Conservation (phyloP, 2,113 vertebrate genomes). For the Phodopus roborovskii region DNA sequence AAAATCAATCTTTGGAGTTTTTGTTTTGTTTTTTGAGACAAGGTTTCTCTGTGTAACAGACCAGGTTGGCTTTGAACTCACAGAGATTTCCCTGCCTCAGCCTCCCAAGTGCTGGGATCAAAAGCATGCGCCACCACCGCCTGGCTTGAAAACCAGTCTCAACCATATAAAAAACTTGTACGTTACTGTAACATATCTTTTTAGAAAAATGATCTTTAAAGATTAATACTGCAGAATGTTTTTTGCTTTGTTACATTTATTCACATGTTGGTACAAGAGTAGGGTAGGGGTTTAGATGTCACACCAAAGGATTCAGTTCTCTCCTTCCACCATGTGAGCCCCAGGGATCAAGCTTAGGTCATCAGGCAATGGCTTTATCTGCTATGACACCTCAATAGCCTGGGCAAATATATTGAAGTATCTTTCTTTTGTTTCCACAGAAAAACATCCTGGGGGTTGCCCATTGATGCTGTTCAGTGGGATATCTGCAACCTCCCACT, state of each 20-base stretch:
- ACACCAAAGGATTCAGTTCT: background rate
- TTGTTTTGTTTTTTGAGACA: no score
- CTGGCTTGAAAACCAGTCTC: background rate
- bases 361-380: background rate
- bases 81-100: no score
- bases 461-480: conserved; percentile 94
- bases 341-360: background rate
- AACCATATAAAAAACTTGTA: background rate
- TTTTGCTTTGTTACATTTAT: background rate
- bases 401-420: background rate
- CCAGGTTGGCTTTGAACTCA: no score
- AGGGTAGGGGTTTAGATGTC: background rate
- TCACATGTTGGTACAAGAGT: no score
- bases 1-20: background rate
- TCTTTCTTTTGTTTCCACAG: conserved; percentile 70
- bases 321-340: background rate
- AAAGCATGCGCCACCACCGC: no score
- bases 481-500: conserved; percentile 94
- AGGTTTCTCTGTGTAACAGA: no score
- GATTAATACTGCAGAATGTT: background rate
- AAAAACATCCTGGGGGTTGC: conserved; percentile 87
- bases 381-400: background rate
- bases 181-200: background rate
- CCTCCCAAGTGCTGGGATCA: no score
- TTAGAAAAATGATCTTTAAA: background rate